These are phyloP conservation scores for Andricus curvator DNA, from an alignment of 2,888 invertebrate genomes.

Conservation along the genomic window DNA sequence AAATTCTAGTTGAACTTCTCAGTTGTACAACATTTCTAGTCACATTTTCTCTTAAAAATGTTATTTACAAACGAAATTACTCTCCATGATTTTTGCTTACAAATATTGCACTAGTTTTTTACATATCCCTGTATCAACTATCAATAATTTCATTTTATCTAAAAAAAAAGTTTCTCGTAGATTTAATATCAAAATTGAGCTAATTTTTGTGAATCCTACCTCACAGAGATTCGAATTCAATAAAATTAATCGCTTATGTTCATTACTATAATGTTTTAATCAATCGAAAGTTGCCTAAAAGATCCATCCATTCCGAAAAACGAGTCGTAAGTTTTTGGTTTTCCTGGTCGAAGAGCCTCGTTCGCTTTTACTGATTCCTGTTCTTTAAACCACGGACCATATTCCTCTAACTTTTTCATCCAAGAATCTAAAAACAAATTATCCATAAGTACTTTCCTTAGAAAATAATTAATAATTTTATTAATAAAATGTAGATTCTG, in stretches of 20 bases:
- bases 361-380: slow-evolving; percentile 89
- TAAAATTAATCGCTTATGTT: neutral
- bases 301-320: slow-evolving; percentile 94
- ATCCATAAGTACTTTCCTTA: too few species aligned
- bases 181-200: neutral
- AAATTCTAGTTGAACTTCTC: neutral
- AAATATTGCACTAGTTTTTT: neutral
- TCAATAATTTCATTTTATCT: neutral
- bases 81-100: neutral
- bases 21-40: neutral
- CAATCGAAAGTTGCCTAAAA: slow-evolving; percentile 91
- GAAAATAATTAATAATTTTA: too few species aligned
- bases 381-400: slow-evolving; percentile 89
- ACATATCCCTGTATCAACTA: neutral
- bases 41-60: neutral
- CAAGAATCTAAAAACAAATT: slow-evolving; percentile 82
- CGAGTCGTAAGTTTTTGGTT: slow-evolving; percentile 91
- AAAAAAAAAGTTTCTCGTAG: neutral
- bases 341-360: slow-evolving; percentile 89
- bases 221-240: neutral
- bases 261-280: slow-evolving; percentile 78
- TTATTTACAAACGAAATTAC: neutral
- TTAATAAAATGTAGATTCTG: neutral
- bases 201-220: neutral
- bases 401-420: slow-evolving; percentile 88